Evolutionary conservation across 1,140 invertebrate genomes (phyloP).

Genomic region (Ceratosolen solmsi): DNA sequence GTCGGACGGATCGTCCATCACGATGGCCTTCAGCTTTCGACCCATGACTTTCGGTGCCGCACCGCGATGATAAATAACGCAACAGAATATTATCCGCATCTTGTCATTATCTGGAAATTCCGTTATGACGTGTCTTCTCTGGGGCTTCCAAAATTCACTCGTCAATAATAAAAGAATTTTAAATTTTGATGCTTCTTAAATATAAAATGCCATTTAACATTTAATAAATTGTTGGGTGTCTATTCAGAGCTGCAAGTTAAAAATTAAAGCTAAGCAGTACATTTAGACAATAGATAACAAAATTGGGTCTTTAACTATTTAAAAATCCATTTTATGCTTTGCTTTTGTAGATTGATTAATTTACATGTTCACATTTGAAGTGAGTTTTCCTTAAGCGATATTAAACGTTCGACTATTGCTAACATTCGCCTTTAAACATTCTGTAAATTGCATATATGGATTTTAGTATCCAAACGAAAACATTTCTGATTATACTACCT

Average conservation of each 20-base stretch:
- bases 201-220: background rate
- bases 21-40: slow-evolving; percentile 8
- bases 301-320: too few species aligned
- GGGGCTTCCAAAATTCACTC: background rate
- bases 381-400: background rate
- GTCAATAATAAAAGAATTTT: slow-evolving; percentile 7
- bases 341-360: background rate
- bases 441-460: too few species aligned
- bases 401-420: too few species aligned
- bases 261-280: too few species aligned
- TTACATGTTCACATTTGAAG: background rate
- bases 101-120: slow-evolving; percentile 34
- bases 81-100: slow-evolving; percentile 27
- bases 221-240: too few species aligned
- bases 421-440: too few species aligned
- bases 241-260: too few species aligned
- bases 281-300: too few species aligned
- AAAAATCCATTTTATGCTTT: too few species aligned
- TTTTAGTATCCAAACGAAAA: too few species aligned
- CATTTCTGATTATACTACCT: too few species aligned
- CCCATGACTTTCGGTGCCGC: slow-evolving; percentile 17
- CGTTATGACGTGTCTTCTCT: background rate
- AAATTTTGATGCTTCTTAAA: background rate
- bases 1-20: slow-evolving; percentile 43
- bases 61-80: slow-evolving; percentile 44